Conservation (phyloP, 1,140 invertebrate genomes). For the Lasioglossum albipes region DNA sequence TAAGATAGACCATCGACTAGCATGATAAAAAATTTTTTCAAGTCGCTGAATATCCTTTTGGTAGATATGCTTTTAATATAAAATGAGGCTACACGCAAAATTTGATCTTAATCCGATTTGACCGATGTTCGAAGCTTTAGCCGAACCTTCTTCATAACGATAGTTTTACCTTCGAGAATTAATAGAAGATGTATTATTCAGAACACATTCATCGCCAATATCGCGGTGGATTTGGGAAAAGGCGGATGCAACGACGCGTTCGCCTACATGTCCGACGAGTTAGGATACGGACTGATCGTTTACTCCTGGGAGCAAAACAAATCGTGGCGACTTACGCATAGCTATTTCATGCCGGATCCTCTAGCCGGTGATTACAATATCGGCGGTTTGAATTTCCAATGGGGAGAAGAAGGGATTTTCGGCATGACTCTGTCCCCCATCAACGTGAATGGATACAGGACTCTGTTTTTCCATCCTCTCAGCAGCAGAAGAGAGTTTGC, state of each 20-base stretch:
- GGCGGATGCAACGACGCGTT: conserved; percentile 87
- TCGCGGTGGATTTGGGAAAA: conserved; percentile 87
- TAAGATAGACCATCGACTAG: too few relatives aligned
- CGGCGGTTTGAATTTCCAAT: conserved; percentile 90
- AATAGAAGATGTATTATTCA: conserved; percentile 42
- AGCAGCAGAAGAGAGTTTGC: conserved; percentile 88
- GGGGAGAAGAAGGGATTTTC: conserved; percentile 90
- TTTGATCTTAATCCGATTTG: too few relatives aligned
- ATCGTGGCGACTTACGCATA: conserved; percentile 88
- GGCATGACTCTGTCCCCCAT: conserved; percentile 87
- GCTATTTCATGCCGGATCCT: conserved; percentile 90
- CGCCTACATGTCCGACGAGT: conserved; percentile 90
- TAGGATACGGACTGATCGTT: conserved; percentile 88
- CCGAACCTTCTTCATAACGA: too few relatives aligned
- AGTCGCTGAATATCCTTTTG: too few relatives aligned
- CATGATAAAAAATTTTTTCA: too few relatives aligned
- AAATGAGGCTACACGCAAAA: too few relatives aligned
- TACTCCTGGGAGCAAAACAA: conserved; percentile 88
- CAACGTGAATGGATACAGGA: conserved; percentile 84
- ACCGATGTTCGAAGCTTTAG: too few relatives aligned
- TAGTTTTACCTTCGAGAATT: background rate
- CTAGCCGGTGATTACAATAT: conserved; percentile 88
- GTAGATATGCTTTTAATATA: too few relatives aligned
- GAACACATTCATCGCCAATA: conserved; percentile 90
- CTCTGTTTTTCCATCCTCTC: conserved; percentile 88